A percentile compares a stretch with the other conserved stretches of the same genome.
phyloP scores from a whole-genome alignment of 2,113 vertebrate species.

The Cinclus mexicanus region DNA sequence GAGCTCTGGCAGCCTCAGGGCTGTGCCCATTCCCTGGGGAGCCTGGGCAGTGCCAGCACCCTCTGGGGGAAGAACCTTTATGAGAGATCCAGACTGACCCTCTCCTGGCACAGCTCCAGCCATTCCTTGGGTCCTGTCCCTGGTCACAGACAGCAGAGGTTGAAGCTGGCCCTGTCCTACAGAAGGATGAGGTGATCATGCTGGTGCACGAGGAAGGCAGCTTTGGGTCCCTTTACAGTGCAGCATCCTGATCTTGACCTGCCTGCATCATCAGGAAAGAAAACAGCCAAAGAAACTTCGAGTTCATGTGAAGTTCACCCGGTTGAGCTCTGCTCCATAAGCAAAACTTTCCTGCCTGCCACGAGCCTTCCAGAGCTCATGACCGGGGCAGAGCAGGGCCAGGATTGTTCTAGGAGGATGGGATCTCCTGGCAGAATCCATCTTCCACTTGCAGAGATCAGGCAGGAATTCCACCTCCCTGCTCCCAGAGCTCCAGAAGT shows the following conservation, averaged over 20 bases:
- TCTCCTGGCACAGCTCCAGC: neutral
- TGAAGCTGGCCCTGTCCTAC: neutral
- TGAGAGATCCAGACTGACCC: fast-evolving
- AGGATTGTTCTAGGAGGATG: neutral
- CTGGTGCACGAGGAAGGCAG: fast-evolving
- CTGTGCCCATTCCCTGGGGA: neutral
- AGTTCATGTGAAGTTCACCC: constrained; percentile 25
- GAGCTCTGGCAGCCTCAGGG: neutral
- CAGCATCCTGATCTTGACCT: neutral
- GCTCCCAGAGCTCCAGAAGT: neutral
- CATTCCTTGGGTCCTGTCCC: fast-evolving
- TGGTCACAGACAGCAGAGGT: neutral
- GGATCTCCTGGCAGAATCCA: neutral
- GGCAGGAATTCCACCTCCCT: neutral
- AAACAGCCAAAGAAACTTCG: neutral
- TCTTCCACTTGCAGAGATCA: neutral
- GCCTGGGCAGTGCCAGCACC: neutral
- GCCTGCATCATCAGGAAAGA: neutral
- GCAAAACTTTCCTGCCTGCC: neutral
- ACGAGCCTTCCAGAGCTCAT: neutral
- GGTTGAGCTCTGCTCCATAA: neutral
- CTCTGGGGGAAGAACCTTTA: neutral
- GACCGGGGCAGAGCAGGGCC: neutral
- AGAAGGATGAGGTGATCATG: neutral
- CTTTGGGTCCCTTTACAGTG: neutral